Conservation (phyloP, 2,888 invertebrate genomes). For the Mesorhabditis sp. region DNA sequence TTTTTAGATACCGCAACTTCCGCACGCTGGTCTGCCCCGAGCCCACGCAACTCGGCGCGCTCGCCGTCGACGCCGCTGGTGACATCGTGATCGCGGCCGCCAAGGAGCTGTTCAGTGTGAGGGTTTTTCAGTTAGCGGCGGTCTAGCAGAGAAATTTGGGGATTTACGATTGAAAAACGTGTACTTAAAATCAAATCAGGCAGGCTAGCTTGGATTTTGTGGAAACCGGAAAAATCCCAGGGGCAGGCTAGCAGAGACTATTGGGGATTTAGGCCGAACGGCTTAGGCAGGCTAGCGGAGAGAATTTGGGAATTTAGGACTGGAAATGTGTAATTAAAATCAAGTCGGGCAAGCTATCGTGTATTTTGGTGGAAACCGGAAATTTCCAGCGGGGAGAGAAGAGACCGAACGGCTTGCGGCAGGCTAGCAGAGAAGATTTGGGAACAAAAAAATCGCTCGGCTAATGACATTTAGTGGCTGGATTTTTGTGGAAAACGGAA, state of each 20-base stretch:
- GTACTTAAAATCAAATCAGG: not conserved
- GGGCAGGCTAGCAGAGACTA: not conserved
- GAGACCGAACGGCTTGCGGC: no score
- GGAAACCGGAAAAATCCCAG: not conserved
- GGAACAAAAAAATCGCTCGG: no score
- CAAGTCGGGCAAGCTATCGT: no score
- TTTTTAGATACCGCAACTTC: constrained; percentile 87
- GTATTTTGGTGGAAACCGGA: no score
- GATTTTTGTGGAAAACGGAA: not conserved
- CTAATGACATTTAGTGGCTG: not conserved
- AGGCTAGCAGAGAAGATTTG: no score
- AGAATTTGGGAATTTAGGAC: no score
- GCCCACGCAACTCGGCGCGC: constrained; percentile 84
- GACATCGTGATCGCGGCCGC: constrained; percentile 92
- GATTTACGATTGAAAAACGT: not conserved
- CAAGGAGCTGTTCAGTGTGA: constrained; percentile 74
- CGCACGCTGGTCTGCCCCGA: constrained; percentile 87
- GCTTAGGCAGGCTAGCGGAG: no score
- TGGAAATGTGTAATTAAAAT: no score
- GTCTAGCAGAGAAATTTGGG: not conserved
- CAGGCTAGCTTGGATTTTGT: not conserved
- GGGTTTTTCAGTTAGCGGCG: not conserved
- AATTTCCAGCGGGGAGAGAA: no score
- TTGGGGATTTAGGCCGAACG: no score
- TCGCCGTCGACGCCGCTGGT: constrained; percentile 77